Conservation (phyloP, 2,113 vertebrate species). For the Equus przewalskii region DNA sequence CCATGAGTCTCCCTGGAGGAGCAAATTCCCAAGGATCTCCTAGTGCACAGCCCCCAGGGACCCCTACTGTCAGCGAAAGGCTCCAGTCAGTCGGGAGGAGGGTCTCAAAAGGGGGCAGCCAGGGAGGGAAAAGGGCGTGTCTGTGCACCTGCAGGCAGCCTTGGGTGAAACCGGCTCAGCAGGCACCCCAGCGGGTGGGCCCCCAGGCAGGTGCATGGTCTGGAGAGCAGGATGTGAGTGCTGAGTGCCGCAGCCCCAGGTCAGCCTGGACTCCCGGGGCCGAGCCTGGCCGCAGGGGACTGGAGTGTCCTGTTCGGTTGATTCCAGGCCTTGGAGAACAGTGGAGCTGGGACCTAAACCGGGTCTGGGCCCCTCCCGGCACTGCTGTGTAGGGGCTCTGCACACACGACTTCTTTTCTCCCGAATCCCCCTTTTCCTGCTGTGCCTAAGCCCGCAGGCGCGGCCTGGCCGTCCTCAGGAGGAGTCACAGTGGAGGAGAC, state of each 20-base stretch:
- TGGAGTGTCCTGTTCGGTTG: background rate
- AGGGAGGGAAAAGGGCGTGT: background rate
- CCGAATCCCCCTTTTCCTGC: background rate
- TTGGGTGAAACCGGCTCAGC: background rate
- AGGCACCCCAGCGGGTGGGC: too few relatives aligned
- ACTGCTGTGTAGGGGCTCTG: background rate
- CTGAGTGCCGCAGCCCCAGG: background rate
- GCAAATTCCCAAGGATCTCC: background rate
- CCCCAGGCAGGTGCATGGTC: background rate
- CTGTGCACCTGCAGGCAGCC: background rate
- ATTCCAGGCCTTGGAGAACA: background rate
- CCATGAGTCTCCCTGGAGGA: background rate
- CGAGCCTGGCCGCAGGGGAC: too few relatives aligned
- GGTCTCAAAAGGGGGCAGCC: background rate
- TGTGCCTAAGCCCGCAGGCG: background rate
- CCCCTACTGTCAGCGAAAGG: background rate
- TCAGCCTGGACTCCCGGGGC: too few relatives aligned
- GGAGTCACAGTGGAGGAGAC: accelerated
- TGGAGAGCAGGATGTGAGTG: background rate
- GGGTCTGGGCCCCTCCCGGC: background rate
- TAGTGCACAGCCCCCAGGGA: background rate
- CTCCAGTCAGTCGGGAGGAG: too few relatives aligned
- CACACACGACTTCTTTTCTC: background rate
- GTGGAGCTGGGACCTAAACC: too few relatives aligned
- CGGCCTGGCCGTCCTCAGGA: background rate